These are phyloP conservation scores for Drosophila limbata DNA, from an alignment of 2,888 invertebrate species.

Conservation along the genomic window DNA sequence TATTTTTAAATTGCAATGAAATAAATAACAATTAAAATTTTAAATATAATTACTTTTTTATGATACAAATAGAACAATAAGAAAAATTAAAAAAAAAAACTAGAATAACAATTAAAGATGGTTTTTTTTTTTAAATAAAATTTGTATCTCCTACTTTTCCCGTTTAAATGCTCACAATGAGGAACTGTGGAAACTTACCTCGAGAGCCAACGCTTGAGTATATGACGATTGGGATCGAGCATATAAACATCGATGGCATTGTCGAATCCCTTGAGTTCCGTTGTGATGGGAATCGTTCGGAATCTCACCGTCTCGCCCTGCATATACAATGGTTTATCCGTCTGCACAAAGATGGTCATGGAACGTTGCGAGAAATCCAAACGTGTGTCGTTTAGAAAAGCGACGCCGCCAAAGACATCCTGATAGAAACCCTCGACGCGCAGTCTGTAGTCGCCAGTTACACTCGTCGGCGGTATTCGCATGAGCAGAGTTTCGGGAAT, in stretches of 20 bases:
- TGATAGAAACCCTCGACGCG: slow-evolving; percentile 92
- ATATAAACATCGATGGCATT: slow-evolving; percentile 96
- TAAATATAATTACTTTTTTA: too few relatives aligned
- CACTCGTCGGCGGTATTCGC: slow-evolving; percentile 94
- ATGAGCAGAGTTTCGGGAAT: slow-evolving; percentile 96
- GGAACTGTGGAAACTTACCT: slow-evolving; percentile 86
- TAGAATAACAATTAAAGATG: too few relatives aligned
- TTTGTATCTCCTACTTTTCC: too few relatives aligned
- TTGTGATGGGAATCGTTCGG: slow-evolving; percentile 96
- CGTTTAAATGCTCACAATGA: too few relatives aligned
- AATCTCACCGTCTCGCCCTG: slow-evolving; percentile 96
- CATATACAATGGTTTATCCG: slow-evolving; percentile 97
- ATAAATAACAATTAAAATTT: too few relatives aligned
- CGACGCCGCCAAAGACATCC: slow-evolving; percentile 91
- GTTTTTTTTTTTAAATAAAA: too few relatives aligned
- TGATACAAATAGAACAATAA: too few relatives aligned
- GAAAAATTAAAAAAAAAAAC: too few relatives aligned
- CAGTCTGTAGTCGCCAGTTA: slow-evolving; percentile 93
- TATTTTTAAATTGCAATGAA: too few relatives aligned
- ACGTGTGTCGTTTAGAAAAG: slow-evolving; percentile 95
- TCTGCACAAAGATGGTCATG: slow-evolving; percentile 97
- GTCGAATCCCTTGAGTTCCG: slow-evolving; percentile 95
- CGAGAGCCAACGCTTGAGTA: slow-evolving; percentile 97
- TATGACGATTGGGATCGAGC: slow-evolving; percentile 94
- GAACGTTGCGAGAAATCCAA: slow-evolving; percentile 94